Evolutionary conservation across 2,113 vertebrate species (phyloP), one percentile per base, ranked within the genome.

Genomic region (Peromyscus maniculatus): DNA sequence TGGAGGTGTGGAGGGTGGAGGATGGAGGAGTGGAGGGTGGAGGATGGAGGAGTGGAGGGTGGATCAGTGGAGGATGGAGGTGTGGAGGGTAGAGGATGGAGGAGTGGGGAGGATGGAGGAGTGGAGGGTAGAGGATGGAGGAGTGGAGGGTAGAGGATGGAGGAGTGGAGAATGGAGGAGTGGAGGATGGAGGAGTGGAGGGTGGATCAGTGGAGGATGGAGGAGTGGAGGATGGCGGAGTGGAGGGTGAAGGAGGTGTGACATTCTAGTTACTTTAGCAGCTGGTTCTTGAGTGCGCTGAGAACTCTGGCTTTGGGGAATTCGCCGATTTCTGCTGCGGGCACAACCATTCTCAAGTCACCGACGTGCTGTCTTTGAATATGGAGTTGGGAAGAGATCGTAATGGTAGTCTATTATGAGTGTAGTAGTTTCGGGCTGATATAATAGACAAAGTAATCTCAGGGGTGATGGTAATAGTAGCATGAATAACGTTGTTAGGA

Each of bases 401-500:
- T 36, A 28, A 2, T 21, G 17, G 64, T 33, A 59, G 1, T 33
- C 21, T 24, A 8, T 67, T 74, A 12, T n/a, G 28, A 17, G 12
- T 24, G 2, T 9, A 33, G 24, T 75, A 52, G 62, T 69, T 82
- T 5, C 2, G 3, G 28, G 64, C 28, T 87, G 64, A 66, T 57
- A 10, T 4, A 55, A 39, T 24, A 66, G 31, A 31, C 13, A 12
- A 72, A 88, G 46, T 13, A 59, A 74, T 26, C 21, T 16, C 21
- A 49, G 22, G 28, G n/a, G 0, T 49, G 75, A 57, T 55, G 7
- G 13, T 77, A 77, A 52, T 66, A 36, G 26, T n/a, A 55, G 24
- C 49, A 62, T 59, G 46, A 88, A 46, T 72, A 67, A 72, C 74
- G 36, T 91, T 66, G 79, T 78, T 83, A 88, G 94, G 82, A 88